Evolutionary conservation across 2,113 vertebrate species (phyloP).

Genomic region (Daboia siamensis): DNA sequence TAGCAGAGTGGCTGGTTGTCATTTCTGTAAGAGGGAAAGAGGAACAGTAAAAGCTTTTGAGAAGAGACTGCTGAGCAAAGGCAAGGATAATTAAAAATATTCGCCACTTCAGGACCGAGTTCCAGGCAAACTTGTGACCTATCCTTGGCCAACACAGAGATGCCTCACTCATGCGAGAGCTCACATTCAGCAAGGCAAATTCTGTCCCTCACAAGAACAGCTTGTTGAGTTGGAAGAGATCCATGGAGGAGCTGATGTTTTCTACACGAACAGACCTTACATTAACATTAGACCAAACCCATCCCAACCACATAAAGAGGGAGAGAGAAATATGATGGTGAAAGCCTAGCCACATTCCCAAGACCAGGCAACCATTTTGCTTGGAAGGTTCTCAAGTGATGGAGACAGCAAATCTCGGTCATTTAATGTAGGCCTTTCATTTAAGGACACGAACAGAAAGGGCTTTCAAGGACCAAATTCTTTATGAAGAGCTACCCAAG

Average conservation of each 20-base stretch:
- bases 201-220: neutral
- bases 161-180: neutral
- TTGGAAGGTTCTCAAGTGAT: neutral
- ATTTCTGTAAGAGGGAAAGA: neutral
- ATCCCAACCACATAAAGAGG: neutral
- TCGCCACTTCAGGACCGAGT: neutral
- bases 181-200: neutral
- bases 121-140: neutral
- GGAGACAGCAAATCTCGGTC: neutral
- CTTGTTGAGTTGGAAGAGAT: neutral
- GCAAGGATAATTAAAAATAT: rapidly evolving
- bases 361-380: neutral
- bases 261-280: neutral
- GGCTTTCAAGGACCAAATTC: neutral
- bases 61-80: neutral
- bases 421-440: neutral
- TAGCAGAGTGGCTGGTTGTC: neutral
- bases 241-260: neutral
- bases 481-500: neutral
- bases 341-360: neutral
- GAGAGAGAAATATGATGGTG: neutral
- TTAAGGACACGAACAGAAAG: neutral
- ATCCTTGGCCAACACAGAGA: neutral
- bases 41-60: neutral
- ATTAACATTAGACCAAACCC: rapidly evolving